These are phyloP conservation scores for Cydia fagiglandana DNA, from an alignment of 1,140 invertebrate species.

Conservation along the genomic window DNA sequence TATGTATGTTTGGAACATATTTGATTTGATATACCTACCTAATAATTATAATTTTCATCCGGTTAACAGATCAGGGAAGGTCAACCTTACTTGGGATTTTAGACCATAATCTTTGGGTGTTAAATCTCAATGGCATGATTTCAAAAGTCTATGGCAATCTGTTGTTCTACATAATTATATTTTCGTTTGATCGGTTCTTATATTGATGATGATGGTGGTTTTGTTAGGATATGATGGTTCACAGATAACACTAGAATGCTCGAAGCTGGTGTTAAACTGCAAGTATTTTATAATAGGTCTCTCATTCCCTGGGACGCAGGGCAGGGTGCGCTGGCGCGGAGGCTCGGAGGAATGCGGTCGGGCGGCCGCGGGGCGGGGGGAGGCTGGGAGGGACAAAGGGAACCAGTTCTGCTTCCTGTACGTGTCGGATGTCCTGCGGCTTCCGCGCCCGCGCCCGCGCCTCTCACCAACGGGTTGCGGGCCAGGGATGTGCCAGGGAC, in stretches of 20 bases:
- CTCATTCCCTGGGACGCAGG: neutral
- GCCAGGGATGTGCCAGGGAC: conserved; percentile 41
- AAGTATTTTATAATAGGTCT: neutral
- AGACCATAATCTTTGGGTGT: too few species aligned
- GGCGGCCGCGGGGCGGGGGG: conserved; percentile 49
- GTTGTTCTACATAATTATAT: too few species aligned
- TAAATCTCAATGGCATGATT: too few species aligned
- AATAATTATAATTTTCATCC: too few species aligned
- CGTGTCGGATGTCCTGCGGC: conserved; percentile 79
- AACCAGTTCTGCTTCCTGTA: conserved; percentile 78
- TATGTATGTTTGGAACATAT: too few species aligned
- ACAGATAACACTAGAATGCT: neutral
- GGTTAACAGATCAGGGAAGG: too few species aligned
- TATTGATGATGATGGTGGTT: too few species aligned
- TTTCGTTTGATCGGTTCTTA: too few species aligned
- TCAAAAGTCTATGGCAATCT: too few species aligned
- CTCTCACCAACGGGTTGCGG: conserved; percentile 59
- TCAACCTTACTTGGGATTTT: too few species aligned
- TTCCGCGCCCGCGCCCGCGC: conserved; percentile 68
- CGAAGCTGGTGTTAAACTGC: neutral
- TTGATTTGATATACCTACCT: too few species aligned
- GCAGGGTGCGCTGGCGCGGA: conserved; percentile 60
- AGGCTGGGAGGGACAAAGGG: conserved; percentile 72
- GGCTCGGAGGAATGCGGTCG: conserved; percentile 71
- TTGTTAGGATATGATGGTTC: too few species aligned